phyloP scores from a whole-genome alignment of 2,113 vertebrate species.

The Aythya baeri region DNA sequence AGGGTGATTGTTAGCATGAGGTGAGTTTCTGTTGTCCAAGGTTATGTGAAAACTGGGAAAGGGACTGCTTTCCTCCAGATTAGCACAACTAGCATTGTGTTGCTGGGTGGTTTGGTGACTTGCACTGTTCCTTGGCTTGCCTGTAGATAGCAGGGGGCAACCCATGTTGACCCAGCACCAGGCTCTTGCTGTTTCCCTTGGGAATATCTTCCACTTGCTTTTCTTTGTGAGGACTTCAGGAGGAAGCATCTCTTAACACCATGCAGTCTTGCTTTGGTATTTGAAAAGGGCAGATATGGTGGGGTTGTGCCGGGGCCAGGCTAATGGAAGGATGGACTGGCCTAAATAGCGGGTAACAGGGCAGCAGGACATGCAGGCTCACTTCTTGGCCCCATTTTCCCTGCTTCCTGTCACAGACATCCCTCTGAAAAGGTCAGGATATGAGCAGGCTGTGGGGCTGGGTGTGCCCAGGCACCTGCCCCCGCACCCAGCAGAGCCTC shows the following conservation, averaged over 20 bases:
- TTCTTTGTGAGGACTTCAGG: neutral
- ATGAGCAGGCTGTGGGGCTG: neutral
- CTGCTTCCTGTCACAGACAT: neutral
- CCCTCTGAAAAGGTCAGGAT: neutral
- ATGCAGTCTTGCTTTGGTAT: neutral
- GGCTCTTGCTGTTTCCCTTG: accelerated
- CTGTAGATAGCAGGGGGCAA: neutral
- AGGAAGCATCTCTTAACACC: neutral
- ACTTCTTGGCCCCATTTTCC: neutral
- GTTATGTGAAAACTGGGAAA: neutral
- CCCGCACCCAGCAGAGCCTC: accelerated
- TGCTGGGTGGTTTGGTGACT: neutral
- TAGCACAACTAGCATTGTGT: neutral
- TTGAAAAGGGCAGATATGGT: accelerated
- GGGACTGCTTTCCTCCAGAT: neutral
- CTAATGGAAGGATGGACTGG: neutral
- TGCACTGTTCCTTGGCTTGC: neutral
- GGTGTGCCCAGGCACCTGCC: neutral
- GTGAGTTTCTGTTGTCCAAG: neutral
- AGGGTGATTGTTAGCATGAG: neutral
- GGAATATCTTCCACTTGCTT: neutral
- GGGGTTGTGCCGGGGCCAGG: accelerated
- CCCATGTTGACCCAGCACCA: neutral
- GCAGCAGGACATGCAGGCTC: neutral
- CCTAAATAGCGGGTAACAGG: neutral